Evolutionary conservation across 2,797 vertebrate species (phyloP).

Genomic region (Dryobates pubescens): DNA sequence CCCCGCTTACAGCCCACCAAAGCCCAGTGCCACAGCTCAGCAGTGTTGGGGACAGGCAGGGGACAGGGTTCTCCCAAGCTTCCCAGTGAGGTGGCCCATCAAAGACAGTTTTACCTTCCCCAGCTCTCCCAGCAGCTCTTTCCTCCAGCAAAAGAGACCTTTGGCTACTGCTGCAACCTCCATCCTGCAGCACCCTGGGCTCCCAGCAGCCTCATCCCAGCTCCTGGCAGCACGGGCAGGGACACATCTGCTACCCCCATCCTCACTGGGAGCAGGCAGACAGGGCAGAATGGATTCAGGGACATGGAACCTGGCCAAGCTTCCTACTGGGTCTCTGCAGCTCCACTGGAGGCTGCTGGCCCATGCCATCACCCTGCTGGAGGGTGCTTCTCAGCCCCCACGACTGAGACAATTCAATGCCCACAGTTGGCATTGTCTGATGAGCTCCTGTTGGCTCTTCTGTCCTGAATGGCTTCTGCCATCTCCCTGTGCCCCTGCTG

Average conservation of each 20-base stretch:
- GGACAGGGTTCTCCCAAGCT: background rate
- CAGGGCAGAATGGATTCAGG: background rate
- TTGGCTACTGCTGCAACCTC: background rate
- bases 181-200: background rate
- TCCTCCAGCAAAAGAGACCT: background rate
- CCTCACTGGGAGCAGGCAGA: background rate
- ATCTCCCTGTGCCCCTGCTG: background rate
- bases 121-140: background rate
- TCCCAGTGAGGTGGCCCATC: background rate
- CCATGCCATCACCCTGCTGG: background rate
- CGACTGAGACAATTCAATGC: fast-evolving
- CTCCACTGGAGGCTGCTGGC: fast-evolving
- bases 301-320: fast-evolving
- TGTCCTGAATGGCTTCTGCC: background rate
- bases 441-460: background rate
- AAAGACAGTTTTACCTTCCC: background rate
- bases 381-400: background rate
- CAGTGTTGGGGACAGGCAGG: fast-evolving
- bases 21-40: background rate
- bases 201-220: background rate
- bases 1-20: background rate
- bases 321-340: background rate
- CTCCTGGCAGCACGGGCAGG: background rate
- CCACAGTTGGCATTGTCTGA: fast-evolving
- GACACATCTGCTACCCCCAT: fast-evolving